Conservation (phyloP, 2,113 vertebrate genomes). For the Xyliphius kryptos region DNA sequence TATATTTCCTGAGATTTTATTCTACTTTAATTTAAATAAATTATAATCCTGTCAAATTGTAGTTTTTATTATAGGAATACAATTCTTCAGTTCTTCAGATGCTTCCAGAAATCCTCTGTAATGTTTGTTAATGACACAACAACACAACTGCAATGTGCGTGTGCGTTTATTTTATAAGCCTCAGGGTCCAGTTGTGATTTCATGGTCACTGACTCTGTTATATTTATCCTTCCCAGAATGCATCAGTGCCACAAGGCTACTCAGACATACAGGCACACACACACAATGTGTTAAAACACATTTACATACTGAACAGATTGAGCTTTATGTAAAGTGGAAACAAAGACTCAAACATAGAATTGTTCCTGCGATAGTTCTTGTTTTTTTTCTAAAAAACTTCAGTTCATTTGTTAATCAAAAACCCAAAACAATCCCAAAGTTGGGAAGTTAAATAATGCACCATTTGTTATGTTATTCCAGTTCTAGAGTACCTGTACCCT, state of each 20-base stretch:
- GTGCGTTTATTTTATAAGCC: neutral
- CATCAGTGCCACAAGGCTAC: conserved; percentile 28
- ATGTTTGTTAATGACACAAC: neutral
- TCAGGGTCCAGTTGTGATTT: conserved; percentile 34
- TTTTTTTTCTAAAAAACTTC: too few species aligned
- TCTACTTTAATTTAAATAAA: too few species aligned
- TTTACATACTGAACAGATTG: neutral
- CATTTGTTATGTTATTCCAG: too few species aligned
- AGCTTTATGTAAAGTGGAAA: neutral
- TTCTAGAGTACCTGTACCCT: too few species aligned
- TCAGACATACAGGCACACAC: conserved; percentile 33
- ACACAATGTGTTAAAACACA: too few species aligned
- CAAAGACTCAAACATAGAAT: neutral
- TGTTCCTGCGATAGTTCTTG: too few species aligned
- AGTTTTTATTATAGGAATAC: too few species aligned
- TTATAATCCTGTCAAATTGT: too few species aligned
- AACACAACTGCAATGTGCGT: conserved; percentile 32
- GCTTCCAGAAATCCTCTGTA: neutral
- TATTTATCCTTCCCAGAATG: conserved; percentile 27
- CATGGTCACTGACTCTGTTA: conserved; percentile 42
- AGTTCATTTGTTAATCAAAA: too few species aligned
- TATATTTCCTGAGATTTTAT: too few species aligned
- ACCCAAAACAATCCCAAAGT: too few species aligned
- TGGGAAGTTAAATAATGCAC: too few species aligned
- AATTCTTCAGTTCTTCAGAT: neutral